Base-by-base conservation (phyloP, 2,888 invertebrate genomes). In the Empis stercorea region DNA sequence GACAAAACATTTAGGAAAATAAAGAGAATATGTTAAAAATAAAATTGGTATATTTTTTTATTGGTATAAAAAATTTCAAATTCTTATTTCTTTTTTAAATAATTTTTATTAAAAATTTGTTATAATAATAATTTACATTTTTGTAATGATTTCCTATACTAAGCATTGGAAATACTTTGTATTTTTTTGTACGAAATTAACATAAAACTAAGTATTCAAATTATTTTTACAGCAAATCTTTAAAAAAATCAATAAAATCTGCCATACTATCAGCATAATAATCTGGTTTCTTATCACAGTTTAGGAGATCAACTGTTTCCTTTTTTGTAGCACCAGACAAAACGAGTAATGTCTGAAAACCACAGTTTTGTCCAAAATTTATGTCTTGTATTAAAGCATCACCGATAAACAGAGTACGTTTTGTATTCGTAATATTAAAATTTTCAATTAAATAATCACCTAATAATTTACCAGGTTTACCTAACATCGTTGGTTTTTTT, bases 341-440 rank as follows among this genome's bases (percentile, higher is more conserved):
- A 0, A 91, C 84, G n/a, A 88, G 66, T 36, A 91, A 62, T 0
- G 87, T 86, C 57, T 78, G 75, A 60, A 87, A 77, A 0, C 84
- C 85, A 51, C 76, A 77, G 10, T 73, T 70, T 45, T 74, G 77
- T 0, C 87, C 91, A 53, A 91, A 77, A 1, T 74, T 72, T 39
- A 92, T 76, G 65, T 92, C 91, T 59, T 89, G 87, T 50, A 82
- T 80, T 37, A 84, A 73, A 84, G 84, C 80, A 63, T 92, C 92
- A 30, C 92, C 92, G 59, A 92, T 80, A 76, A 92, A 87, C 9
- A 92, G 66, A 1, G 83, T 80, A 50, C 81, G 72, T 27, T 72
- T 70, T 1, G 84, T 76, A 48, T 83, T 72, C 0, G 62, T 63
- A 16, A 87, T 55, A 2, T 60, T 50, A 40, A 56, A 67, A 23